A percentile compares a stretch with the other conserved stretches of the same genome.
Conservation (phyloP, 2,888 invertebrate species). For the Scotopteryx bipunctaria region DNA sequence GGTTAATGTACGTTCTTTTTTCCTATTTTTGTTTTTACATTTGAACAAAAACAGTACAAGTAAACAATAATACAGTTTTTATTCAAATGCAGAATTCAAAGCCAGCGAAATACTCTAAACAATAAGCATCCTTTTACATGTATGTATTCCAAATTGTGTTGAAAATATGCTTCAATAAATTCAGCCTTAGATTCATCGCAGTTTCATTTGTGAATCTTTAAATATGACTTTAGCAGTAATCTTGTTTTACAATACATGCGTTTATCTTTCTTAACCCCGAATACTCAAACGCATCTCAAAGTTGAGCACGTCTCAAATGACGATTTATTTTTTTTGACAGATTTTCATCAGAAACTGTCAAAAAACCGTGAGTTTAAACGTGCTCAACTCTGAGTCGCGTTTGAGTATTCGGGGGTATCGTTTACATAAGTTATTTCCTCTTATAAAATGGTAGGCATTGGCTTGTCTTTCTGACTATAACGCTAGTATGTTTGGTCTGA, state of each 20-base stretch:
- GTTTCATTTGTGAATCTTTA: conserved; percentile 33
- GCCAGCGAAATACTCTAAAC: not conserved
- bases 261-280: conserved; percentile 8
- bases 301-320: too few relatives aligned
- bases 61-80: too few relatives aligned
- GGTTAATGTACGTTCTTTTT: not conserved
- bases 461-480: not conserved
- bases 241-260: conserved; percentile 27
- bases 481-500: conserved; percentile 9
- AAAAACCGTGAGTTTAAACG: too few relatives aligned
- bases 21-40: not conserved
- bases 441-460: not conserved
- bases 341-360: too few relatives aligned
- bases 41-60: too few relatives aligned
- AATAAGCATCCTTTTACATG: not conserved
- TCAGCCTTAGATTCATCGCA: conserved; percentile 30
- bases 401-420: too few relatives aligned
- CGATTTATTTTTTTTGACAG: too few relatives aligned
- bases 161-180: conserved; percentile 26
- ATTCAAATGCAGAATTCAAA: conserved; percentile 2
- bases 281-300: too few relatives aligned
- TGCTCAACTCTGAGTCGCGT: too few relatives aligned
- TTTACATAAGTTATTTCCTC: not conserved
- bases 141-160: conserved; percentile 1
- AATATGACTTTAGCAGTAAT: conserved; percentile 38